phyloP scores from a whole-genome alignment of 2,797 vertebrate species.

The Molossus alvarezi region DNA sequence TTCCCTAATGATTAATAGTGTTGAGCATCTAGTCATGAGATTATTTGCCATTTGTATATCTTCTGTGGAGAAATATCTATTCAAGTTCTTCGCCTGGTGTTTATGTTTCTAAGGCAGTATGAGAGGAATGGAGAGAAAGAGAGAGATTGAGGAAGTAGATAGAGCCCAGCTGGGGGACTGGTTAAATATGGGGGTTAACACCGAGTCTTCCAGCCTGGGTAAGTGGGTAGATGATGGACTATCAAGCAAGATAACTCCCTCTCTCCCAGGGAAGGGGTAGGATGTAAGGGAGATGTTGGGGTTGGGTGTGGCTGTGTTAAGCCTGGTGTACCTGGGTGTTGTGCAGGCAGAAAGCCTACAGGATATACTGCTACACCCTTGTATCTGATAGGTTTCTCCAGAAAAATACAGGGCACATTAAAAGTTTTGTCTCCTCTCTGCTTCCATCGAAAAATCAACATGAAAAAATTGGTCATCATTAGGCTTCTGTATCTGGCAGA shows the following conservation, averaged over 20 bases:
- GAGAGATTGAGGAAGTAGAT: slow-evolving; percentile 69
- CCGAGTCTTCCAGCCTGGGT: slow-evolving; percentile 39
- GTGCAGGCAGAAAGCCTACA: not conserved
- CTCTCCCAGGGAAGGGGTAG: not conserved
- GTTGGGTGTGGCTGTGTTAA: not conserved
- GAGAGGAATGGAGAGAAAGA: slow-evolving; percentile 59
- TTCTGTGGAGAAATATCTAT: slow-evolving; percentile 63
- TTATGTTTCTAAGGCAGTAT: slow-evolving; percentile 59
- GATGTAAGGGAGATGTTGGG: not conserved
- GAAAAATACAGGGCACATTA: slow-evolving; percentile 4
- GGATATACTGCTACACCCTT: not conserved
- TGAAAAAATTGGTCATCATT: slow-evolving; percentile 39
- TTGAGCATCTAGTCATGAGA: not conserved
- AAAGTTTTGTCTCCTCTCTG: slow-evolving; percentile 24
- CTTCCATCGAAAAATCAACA: slow-evolving; percentile 51
- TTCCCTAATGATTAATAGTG: slow-evolving; percentile 49
- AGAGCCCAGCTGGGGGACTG: not conserved
- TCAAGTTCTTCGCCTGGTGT: slow-evolving; percentile 9
- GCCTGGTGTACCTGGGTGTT: not conserved
- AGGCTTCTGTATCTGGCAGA: slow-evolving; percentile 11
- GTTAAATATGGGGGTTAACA: slow-evolving; percentile 16
- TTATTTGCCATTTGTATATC: slow-evolving; percentile 32
- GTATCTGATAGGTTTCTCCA: slow-evolving; percentile 2
- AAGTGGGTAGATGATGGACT: not conserved
- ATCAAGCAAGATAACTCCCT: not conserved